phyloP scores from a whole-genome alignment of 2,888 invertebrate genomes.

The Brachyptera putata region DNA sequence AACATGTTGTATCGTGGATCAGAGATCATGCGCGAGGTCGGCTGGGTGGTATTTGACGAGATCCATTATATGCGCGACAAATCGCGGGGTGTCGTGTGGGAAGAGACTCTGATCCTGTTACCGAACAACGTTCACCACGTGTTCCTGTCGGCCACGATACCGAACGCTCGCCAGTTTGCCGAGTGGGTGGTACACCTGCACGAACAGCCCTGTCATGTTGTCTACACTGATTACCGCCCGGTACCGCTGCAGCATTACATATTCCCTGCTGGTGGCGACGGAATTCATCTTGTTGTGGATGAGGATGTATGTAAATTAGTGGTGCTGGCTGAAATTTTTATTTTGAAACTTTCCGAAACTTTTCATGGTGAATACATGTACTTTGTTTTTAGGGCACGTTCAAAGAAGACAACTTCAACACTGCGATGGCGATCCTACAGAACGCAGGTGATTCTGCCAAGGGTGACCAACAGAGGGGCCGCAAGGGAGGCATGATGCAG shows the following conservation, averaged over 20 bases:
- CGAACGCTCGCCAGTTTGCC: constrained; percentile 94
- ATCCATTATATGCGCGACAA: constrained; percentile 99
- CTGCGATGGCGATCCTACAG: constrained; percentile 90
- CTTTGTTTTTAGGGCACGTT: constrained; percentile 71
- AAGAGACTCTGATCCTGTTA: constrained; percentile 94
- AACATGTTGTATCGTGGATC: constrained; percentile 99
- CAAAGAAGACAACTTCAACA: constrained; percentile 94
- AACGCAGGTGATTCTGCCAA: constrained; percentile 78
- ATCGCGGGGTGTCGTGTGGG: constrained; percentile 99
- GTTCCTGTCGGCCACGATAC: constrained; percentile 98
- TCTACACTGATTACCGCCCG: constrained; percentile 97
- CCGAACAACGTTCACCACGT: constrained; percentile 98
- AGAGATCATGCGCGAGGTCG: constrained; percentile 98
- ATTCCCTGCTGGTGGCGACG: constrained; percentile 94
- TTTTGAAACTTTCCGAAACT: no score
- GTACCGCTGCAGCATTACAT: constrained; percentile 98
- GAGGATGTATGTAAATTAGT: constrained; percentile 63
- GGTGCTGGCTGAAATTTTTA: no score
- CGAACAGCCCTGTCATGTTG: constrained; percentile 96
- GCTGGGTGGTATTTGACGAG: constrained; percentile 99
- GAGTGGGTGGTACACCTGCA: constrained; percentile 94
- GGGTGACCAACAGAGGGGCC: constrained; percentile 61
- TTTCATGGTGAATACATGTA: no score
- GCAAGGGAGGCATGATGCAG: constrained; percentile 64
- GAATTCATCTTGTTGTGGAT: constrained; percentile 93